phyloP scores from a whole-genome alignment of 2,888 invertebrate genomes.

The Bembecia ichneumoniformis region DNA sequence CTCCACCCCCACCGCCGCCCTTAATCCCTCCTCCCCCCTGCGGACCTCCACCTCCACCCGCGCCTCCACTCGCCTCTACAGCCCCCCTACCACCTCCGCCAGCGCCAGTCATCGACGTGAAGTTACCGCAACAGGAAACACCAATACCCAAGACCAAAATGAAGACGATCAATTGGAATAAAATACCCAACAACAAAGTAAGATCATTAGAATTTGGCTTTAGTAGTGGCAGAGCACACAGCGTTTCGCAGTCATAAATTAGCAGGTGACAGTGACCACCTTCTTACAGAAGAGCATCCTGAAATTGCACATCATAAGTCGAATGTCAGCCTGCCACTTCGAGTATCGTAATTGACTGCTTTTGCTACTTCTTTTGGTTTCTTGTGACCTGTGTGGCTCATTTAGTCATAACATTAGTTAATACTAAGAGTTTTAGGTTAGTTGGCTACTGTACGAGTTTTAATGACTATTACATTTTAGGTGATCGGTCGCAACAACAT shows the following conservation, averaged over 20 bases:
- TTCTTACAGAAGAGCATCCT: too few species aligned
- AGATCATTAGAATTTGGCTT: slow-evolving; percentile 12
- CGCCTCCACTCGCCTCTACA: slow-evolving; percentile 26
- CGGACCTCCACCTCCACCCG: slow-evolving; percentile 41
- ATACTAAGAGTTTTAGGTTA: too few species aligned
- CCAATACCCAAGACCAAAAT: slow-evolving; percentile 96
- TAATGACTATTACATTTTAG: slow-evolving; percentile 40
- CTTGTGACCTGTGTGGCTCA: too few species aligned
- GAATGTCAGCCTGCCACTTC: too few species aligned
- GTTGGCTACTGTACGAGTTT: not conserved
- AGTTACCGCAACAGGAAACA: slow-evolving; percentile 91
- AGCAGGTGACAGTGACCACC: too few species aligned
- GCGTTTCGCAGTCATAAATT: too few species aligned
- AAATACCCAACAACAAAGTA: slow-evolving; percentile 92
- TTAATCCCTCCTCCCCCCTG: slow-evolving; percentile 50
- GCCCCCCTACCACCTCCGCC: slow-evolving; percentile 56
- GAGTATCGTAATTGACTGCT: too few species aligned
- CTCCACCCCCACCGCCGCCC: slow-evolving; percentile 31
- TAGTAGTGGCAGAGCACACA: too few species aligned
- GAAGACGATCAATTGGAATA: slow-evolving; percentile 98
- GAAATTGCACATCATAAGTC: too few species aligned
- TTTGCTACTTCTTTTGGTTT: too few species aligned
- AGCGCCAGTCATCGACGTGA: slow-evolving; percentile 45
- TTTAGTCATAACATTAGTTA: too few species aligned
- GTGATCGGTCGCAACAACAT: slow-evolving; percentile 92